A percentile compares a stretch with the other conserved stretches of the same genome.
phyloP scores from a whole-genome alignment of 37 sponge, comb jelly and placozoan species.

The Agelas oroides region DNA sequence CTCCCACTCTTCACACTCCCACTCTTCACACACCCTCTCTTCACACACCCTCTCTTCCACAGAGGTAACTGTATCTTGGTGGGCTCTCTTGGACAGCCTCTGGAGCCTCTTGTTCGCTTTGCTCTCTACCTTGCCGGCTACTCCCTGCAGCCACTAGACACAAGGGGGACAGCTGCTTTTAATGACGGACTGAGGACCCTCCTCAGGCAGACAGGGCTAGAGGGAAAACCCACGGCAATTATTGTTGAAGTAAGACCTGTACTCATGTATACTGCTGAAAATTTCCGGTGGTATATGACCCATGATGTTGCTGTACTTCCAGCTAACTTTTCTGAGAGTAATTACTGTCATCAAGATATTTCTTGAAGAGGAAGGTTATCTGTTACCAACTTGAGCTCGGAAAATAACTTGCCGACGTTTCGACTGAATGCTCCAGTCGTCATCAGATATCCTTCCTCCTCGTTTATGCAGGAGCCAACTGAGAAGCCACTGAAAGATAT shows the following conservation, averaged over 20 bases:
- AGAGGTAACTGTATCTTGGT: constrained; percentile 69
- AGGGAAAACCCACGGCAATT: constrained; percentile 67
- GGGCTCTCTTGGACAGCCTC: constrained; percentile 59
- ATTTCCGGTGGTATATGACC: not conserved
- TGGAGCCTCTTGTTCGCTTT: constrained; percentile 57
- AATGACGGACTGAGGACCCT: constrained; percentile 62
- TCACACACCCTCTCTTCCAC: not conserved
- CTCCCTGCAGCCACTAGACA: constrained; percentile 53
- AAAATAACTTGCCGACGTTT: not conserved
- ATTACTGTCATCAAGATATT: not conserved
- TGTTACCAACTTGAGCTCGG: too few species aligned
- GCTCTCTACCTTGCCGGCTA: constrained; percentile 83
- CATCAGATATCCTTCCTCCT: too few species aligned
- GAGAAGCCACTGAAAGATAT: constrained; percentile 71
- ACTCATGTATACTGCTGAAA: too few species aligned
- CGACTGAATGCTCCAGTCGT: not conserved
- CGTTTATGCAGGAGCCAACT: constrained; percentile 30
- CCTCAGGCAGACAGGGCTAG: constrained; percentile 84
- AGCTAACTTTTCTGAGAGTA: too few species aligned
- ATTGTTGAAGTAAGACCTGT: constrained; percentile 69
- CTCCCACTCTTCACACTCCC: too few species aligned
- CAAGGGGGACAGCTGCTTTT: constrained; percentile 25
- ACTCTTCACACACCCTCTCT: too few species aligned
- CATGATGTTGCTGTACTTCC: not conserved
- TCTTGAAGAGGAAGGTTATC: too few species aligned